phyloP scores from a whole-genome alignment of 1,140 invertebrate genomes.

The Macrocentrus cingulum region DNA sequence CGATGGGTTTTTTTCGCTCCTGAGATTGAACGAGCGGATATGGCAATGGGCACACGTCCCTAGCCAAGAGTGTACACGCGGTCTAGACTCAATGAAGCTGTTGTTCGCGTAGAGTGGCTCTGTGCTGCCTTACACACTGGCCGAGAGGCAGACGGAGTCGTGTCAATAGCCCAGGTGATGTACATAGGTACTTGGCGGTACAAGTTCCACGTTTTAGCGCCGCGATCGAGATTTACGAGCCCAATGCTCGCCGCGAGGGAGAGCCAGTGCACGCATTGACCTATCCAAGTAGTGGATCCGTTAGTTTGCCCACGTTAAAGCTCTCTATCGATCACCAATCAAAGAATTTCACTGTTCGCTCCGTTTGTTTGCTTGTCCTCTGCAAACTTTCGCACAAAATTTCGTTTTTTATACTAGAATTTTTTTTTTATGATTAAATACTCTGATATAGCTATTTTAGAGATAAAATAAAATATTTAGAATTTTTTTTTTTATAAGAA shows the following conservation, averaged over 20 bases:
- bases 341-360: neutral
- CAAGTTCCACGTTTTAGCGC: conserved; percentile 24
- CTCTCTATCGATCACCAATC: conserved; percentile 2
- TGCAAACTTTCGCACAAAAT: no score
- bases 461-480: no score
- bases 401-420: no score
- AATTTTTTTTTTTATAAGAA: no score
- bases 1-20: no score
- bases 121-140: no score
- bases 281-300: conserved; percentile 2
- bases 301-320: neutral
- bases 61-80: neutral
- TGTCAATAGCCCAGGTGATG: conserved; percentile 27
- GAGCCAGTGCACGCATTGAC: neutral
- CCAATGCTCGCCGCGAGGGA: neutral
- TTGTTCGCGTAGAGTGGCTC: no score
- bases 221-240: conserved; percentile 24
- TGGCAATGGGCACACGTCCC: no score
- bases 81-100: conserved; percentile 20
- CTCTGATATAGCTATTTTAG: no score
- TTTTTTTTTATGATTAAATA: no score
- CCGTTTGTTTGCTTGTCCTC: no score
- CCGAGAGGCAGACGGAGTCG: conserved; percentile 6
- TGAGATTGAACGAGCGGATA: no score
- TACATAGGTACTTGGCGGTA: conserved; percentile 10